Percentiles rank a stretch among this genome's conserved stretches.
phyloP scores from a whole-genome alignment of 1,140 invertebrate genomes.

The Batillaria attramentaria region DNA sequence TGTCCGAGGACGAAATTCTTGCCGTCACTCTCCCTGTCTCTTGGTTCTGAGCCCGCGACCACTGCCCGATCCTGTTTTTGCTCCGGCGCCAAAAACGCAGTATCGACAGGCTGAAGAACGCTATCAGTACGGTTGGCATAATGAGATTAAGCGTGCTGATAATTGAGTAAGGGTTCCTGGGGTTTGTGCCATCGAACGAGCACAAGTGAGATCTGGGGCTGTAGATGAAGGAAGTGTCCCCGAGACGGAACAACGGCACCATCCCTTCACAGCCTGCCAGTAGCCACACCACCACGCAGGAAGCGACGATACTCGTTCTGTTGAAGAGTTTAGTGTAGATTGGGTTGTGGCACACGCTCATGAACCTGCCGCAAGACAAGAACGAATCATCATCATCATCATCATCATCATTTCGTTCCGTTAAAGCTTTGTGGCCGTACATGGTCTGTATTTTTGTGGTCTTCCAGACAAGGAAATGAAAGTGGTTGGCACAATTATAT shows the following conservation, averaged over 20 bases:
- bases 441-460: no score
- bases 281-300: no score
- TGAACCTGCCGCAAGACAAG: no score
- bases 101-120: constrained; percentile 1
- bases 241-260: not conserved
- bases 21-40: not conserved
- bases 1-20: not conserved
- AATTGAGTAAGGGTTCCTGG: not conserved
- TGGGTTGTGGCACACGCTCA: constrained; percentile 26
- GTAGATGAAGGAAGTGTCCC: not conserved
- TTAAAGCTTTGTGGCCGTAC: no score
- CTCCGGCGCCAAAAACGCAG: not conserved
- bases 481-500: no score
- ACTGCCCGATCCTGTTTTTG: not conserved
- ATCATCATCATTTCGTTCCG: no score
- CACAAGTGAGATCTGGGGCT: not conserved
- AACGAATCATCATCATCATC: no score
- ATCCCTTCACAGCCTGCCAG: not conserved
- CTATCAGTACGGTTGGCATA: not conserved
- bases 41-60: no score
- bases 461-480: no score
- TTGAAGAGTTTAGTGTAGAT: constrained; percentile 7
- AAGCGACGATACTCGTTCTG: no score
- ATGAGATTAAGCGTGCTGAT: not conserved
- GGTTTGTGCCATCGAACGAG: not conserved